phyloP scores from a whole-genome alignment of 2,888 invertebrate genomes.

The Dasysyrphus albostriatus region DNA sequence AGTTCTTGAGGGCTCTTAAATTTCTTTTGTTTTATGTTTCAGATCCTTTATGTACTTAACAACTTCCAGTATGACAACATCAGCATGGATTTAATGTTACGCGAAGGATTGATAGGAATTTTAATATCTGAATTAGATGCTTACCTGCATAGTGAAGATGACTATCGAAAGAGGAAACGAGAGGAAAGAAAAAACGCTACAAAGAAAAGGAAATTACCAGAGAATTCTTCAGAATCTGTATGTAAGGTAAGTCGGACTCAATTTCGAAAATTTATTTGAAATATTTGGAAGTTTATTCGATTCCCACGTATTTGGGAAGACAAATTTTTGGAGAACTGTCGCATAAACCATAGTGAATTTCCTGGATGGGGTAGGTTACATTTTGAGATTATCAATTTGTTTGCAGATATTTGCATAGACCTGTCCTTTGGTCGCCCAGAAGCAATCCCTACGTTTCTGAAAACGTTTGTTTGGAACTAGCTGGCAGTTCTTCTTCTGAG shows the following conservation, averaged over 20 bases:
- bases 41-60: conserved; percentile 83
- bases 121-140: conserved; percentile 84
- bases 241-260: conserved; percentile 78
- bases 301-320: no score
- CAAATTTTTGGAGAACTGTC: no score
- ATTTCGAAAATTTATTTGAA: background rate
- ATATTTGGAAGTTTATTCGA: background rate
- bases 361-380: no score
- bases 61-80: conserved; percentile 84
- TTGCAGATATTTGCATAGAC: no score
- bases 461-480: no score
- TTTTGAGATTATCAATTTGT: no score
- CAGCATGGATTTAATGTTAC: conserved; percentile 85
- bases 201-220: conserved; percentile 81
- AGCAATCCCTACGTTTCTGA: no score
- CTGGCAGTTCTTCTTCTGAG: no score
- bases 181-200: conserved; percentile 80
- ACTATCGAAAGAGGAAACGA: conserved; percentile 80
- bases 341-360: no score
- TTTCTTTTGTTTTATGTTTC: conserved; percentile 32
- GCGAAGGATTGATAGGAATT: conserved; percentile 85
- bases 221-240: conserved; percentile 77
- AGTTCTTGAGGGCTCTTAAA: background rate
- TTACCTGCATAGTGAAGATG: conserved; percentile 81
- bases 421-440: no score